phyloP scores from a whole-genome alignment of 23 tunicate species.

The Ascidia mentula region DNA sequence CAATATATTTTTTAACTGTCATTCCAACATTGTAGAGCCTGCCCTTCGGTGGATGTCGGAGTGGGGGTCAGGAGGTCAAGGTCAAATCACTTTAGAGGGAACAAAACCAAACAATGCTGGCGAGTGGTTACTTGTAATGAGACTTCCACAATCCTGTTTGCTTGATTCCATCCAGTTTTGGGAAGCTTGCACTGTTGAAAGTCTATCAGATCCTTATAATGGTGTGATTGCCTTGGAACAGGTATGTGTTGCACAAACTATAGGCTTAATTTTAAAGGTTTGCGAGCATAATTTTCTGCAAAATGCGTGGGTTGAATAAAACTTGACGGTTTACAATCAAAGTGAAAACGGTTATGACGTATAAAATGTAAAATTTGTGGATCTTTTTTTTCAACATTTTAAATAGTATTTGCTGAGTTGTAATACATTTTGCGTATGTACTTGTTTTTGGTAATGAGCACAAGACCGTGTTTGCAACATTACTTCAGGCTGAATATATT shows the following conservation, averaged over 20 bases:
- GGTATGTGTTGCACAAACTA: too few species aligned
- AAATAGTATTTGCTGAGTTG: too few species aligned
- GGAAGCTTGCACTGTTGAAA: constrained; percentile 62
- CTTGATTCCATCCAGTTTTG: constrained; percentile 50
- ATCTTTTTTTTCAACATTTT: too few species aligned
- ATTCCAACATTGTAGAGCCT: background rate
- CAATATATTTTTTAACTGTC: too few species aligned
- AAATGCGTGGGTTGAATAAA: too few species aligned
- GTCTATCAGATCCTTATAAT: constrained; percentile 29
- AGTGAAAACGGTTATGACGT: too few species aligned
- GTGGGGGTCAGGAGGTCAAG: constrained; percentile 75
- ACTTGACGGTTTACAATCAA: too few species aligned
- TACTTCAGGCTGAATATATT: background rate
- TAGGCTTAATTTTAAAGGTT: too few species aligned
- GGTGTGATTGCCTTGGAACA: constrained; percentile 64
- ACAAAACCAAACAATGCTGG: constrained; percentile 21
- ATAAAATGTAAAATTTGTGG: too few species aligned
- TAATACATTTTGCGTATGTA: too few species aligned
- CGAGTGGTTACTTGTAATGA: constrained; percentile 47
- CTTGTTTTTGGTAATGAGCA: background rate
- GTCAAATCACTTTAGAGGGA: constrained; percentile 48
- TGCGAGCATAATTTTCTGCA: too few species aligned
- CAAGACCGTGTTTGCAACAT: background rate
- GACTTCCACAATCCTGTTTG: constrained; percentile 52
- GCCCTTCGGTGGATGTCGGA: constrained; percentile 37